These are phyloP conservation scores for Stictonetta naevosa DNA, from an alignment of 2,113 vertebrate species.

Conservation along the genomic window DNA sequence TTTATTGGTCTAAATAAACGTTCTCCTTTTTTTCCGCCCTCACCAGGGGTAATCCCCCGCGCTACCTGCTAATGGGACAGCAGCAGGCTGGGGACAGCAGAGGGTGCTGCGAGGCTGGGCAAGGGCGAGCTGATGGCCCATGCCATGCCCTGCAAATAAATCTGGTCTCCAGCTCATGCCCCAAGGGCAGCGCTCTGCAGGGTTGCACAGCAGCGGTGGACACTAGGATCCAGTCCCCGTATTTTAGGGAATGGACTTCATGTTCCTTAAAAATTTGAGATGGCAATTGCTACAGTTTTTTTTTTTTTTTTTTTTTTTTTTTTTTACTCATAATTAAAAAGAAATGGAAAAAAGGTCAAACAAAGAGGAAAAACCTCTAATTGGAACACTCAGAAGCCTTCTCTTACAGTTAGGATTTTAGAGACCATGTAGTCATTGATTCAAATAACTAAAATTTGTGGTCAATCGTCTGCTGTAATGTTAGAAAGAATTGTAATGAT, in stretches of 20 bases:
- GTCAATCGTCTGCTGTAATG: neutral
- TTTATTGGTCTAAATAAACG: neutral
- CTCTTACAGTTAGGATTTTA: neutral
- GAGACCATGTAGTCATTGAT: neutral
- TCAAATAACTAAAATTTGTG: neutral
- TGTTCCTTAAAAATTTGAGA: neutral
- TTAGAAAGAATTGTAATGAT: neutral
- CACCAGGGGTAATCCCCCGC: neutral
- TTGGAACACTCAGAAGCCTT: neutral
- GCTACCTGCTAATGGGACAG: neutral
- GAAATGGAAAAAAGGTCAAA: neutral
- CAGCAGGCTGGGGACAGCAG: neutral
- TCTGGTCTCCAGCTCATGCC: rapidly evolving
- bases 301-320: neutral
- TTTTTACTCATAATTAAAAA: neutral
- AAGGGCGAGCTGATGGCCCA: rapidly evolving
- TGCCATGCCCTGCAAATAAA: rapidly evolving
- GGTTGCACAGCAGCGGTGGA: rapidly evolving
- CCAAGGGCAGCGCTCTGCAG: neutral
- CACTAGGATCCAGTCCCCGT: rapidly evolving
- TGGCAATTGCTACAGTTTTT: neutral
- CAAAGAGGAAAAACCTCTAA: neutral
- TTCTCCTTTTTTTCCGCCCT: neutral
- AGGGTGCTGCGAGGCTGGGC: neutral
- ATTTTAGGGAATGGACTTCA: neutral